Percentiles rank a stretch among this genome's conserved stretches.
These are phyloP conservation scores for Archegozetes longisetosus DNA, from an alignment of 1,140 invertebrate species.

Conservation along the genomic window DNA sequence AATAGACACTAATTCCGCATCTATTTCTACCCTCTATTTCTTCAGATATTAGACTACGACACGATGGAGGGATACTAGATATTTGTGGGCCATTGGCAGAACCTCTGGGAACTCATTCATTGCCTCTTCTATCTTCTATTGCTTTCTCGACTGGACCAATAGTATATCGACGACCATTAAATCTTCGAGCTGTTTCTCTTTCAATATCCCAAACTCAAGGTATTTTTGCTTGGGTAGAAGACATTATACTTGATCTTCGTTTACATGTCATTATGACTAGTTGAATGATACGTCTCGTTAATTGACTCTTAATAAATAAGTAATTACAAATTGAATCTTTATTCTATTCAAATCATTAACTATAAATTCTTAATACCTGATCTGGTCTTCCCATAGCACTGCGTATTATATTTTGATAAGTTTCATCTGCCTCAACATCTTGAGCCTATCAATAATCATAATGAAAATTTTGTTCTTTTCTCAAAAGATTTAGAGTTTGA, in stretches of 20 bases:
- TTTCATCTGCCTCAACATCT: slow-evolving; percentile 3
- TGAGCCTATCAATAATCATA: neutral
- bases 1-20: neutral
- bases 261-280: too few species aligned
- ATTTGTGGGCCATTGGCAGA: neutral
- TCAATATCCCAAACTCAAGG: neutral
- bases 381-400: neutral
- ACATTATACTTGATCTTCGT: too few species aligned
- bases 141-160: neutral
- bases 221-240: neutral
- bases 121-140: too few species aligned
- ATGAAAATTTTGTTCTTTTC: neutral
- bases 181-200: neutral
- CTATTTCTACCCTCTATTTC: neutral
- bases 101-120: neutral
- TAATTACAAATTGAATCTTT: too few species aligned
- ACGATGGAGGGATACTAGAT: too few species aligned
- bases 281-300: too few species aligned
- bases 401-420: slow-evolving; percentile 1
- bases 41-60: neutral
- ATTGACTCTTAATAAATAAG: too few species aligned
- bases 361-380: neutral
- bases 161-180: neutral
- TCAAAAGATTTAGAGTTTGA: neutral
- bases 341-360: neutral